Evolutionary conservation across 2,888 invertebrate genomes (phyloP), one percentile per base, ranked within the genome.

Genomic region (Eustalomyia histrio): DNA sequence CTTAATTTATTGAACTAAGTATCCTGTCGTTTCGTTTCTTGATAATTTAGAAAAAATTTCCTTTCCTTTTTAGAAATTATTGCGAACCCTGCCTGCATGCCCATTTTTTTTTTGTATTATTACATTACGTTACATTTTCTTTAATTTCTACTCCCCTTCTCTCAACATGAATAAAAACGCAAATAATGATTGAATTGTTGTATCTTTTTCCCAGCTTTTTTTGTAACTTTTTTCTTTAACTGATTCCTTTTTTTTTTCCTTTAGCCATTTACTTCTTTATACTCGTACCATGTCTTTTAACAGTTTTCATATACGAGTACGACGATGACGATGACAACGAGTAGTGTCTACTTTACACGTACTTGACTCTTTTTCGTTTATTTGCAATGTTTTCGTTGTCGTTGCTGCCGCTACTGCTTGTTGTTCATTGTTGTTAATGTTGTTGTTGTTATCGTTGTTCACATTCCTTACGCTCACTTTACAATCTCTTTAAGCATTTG

Each of bases 401-500:
- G 21, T 18, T 58, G 39, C 58, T 21, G 39, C 43, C 12, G 12
- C 43, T 43, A 1, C 43, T 17, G 21, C 17, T 52, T 64, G 76
- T 39, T 61, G n/a, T 14, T 29, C 21, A 17, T 17, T 72, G 55
- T 35, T 67, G 6, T 52, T 55, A 60, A 55, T 75, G 14, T 17
- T 72, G 55, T 35, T 67, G 6, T 52, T 55, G 64, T 61, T 75
- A 29, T 35, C 63, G 55, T 43, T 72, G 67, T 69, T 74, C 64
- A 65, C 63, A 78, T 81, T 81, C 81, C 76, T 74, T 74, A 57
- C 74, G 81, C 76, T 81, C 74, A 81, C 69, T 81, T 76, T 81
- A 69, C 76, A 78, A 81, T 78, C 76, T 81, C 76, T 74, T 81
- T 69, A 65, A 81, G 74, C 55, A 74, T 74, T 81, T 72, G 61